phyloP scores from a whole-genome alignment of 1,140 invertebrate genomes.

The Hesperophylax magnus region DNA sequence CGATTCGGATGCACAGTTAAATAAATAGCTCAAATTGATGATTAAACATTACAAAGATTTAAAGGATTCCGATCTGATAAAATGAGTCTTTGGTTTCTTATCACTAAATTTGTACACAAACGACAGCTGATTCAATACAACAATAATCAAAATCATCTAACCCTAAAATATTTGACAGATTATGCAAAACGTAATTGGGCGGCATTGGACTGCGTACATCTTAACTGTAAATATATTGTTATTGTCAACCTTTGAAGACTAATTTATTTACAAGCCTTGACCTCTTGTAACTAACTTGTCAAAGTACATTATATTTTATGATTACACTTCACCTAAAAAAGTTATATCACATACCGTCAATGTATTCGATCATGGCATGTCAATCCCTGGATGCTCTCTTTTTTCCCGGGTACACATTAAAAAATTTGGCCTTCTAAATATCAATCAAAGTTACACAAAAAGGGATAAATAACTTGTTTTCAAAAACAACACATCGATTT shows the following conservation, averaged over 20 bases:
- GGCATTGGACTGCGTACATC: too few relatives aligned
- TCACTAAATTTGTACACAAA: neutral
- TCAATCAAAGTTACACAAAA: neutral
- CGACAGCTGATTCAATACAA: conserved; percentile 6
- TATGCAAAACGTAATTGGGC: neutral
- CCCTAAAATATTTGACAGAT: conserved; percentile 11
- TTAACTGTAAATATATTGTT: neutral
- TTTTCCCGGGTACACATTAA: neutral
- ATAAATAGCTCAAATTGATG: neutral
- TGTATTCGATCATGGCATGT: neutral
- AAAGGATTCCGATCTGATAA: neutral
- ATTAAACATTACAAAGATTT: neutral
- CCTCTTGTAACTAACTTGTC: neutral
- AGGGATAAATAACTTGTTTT: neutral
- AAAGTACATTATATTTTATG: neutral
- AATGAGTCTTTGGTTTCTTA: neutral
- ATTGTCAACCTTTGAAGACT: neutral
- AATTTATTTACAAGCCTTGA: neutral
- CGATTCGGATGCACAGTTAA: neutral
- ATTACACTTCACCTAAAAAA: conserved; percentile 28
- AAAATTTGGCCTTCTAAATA: neutral
- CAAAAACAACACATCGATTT: conserved; percentile 18
- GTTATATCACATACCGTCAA: conserved; percentile 11
- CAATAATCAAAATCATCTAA: conserved; percentile 4
- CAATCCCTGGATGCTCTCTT: neutral